Evolutionary conservation across 2,888 invertebrate genomes (phyloP).

Genomic region (Beris chalybata): DNA sequence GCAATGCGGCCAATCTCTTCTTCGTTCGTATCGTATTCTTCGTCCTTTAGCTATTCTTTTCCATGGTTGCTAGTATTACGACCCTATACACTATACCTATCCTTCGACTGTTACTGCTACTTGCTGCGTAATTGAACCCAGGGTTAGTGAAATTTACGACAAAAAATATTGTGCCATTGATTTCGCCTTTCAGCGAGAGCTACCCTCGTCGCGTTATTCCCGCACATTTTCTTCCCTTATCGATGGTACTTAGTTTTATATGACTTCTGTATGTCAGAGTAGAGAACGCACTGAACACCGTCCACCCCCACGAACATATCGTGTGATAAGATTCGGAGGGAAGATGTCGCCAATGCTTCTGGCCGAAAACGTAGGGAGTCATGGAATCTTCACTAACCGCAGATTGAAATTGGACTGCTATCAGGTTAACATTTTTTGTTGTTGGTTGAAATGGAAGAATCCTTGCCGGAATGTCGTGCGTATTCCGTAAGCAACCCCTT

Average conservation of each 20-base stretch:
- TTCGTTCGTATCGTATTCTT: neutral
- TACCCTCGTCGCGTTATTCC: slow-evolving; percentile 2
- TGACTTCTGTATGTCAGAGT: neutral
- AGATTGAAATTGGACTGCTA: slow-evolving; percentile 28
- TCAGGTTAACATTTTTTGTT: slow-evolving; percentile 2
- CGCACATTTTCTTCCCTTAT: slow-evolving; percentile 18
- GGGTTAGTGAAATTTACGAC: slow-evolving; percentile 31
- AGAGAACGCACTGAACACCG: neutral
- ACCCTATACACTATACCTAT: slow-evolving; percentile 8
- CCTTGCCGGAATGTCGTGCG: no score
- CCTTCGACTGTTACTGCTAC: slow-evolving; percentile 27
- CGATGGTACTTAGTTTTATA: slow-evolving; percentile 21
- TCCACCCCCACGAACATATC: neutral
- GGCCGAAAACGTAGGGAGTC: slow-evolving; percentile 6
- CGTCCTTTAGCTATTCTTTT: neutral
- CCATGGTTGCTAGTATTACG: neutral
- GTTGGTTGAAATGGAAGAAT: no score
- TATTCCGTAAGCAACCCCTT: no score
- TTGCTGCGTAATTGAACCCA: slow-evolving; percentile 31
- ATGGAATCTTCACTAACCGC: slow-evolving; percentile 19
- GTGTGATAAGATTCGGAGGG: neutral
- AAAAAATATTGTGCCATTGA: slow-evolving; percentile 30
- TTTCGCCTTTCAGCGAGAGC: slow-evolving; percentile 11
- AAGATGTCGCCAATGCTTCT: neutral
- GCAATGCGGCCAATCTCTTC: neutral